Evolutionary conservation across 2,797 vertebrate genomes (phyloP), one percentile per base, ranked within the genome.

Genomic region (Takifugu ocellatus): DNA sequence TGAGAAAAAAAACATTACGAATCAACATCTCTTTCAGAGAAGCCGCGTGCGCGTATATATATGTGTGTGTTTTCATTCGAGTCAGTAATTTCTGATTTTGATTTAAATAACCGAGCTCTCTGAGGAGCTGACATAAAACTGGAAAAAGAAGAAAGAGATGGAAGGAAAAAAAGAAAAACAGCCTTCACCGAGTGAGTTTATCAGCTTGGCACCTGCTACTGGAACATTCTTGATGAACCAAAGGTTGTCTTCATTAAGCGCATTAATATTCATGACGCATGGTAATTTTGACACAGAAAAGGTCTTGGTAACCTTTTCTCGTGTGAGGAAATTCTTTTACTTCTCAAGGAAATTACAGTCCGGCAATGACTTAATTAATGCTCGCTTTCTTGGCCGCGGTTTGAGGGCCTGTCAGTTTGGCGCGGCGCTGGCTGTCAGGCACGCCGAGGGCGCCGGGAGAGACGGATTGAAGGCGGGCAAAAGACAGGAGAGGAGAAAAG

Each of bases 341-440:
- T 98, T 99, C 96, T 99, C 94, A 94, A 97, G 96, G 94, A 99
- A 99, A 99, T 99, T 99, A 98, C 95, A 98, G 97, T 98, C 97
- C 96, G 94, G 95, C 97, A 94, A 99, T 96, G 96, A 97, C 97
- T 98, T 99, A 98, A 99, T 99, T 99, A 99, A 98, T 95, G 96
- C 96, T 92, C 92, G 93, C 91, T 93, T 94, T 94, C 95, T 93
- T 92, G 92, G 85, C 93, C 76, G 67, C 91, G 90, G 91, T 94
- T 94, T 95, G 95, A 96, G 92, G 92, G 90, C 91, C 94, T 97
- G 97, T 98, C 97, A 98, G 94, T 96, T 94, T 93, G 93, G 93
- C 91, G 93, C 92, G 84, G 92, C 82, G 1, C 90, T 92, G 90
- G 88, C 92, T 96, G 96, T 96, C 94, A 94, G 86, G 83, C 78